These are phyloP conservation scores for Zaprionus camerounensis DNA, from an alignment of 1,140 invertebrate species.

Conservation along the genomic window DNA sequence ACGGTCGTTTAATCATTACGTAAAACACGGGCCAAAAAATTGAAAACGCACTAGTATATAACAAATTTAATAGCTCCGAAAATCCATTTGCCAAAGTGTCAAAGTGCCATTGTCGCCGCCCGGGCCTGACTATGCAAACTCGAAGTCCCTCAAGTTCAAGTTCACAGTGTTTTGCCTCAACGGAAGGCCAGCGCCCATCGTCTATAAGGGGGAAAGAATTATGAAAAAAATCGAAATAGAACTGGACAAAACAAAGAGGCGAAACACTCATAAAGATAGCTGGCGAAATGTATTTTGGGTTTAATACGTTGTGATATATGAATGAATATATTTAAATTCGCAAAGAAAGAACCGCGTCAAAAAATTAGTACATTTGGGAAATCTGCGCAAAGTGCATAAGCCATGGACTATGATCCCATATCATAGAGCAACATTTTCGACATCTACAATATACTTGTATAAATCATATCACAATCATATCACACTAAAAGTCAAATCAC, in stretches of 20 bases:
- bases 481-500: slow-evolving; percentile 14
- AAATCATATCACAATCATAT: slow-evolving; percentile 16
- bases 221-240: background rate
- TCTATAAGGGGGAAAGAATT: background rate
- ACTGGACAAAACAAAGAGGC: slow-evolving; percentile 18
- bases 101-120: slow-evolving; percentile 45
- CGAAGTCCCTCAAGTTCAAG: slow-evolving; percentile 68
- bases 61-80: slow-evolving; percentile 50
- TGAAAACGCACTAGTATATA: slow-evolving; percentile 16
- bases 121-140: slow-evolving; percentile 52
- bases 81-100: slow-evolving; percentile 72
- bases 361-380: background rate
- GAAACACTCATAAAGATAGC: slow-evolving; percentile 37
- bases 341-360: slow-evolving; percentile 27
- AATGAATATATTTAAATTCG: slow-evolving; percentile 49
- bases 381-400: background rate
- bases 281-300: slow-evolving; percentile 41
- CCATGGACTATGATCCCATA: slow-evolving; percentile 9
- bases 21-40: slow-evolving; percentile 56
- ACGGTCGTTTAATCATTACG: slow-evolving; percentile 80
- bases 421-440: slow-evolving; percentile 29
- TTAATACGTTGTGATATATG: slow-evolving; percentile 70
- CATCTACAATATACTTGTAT: background rate
- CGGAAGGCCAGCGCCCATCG: slow-evolving; percentile 13
- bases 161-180: slow-evolving; percentile 37